Evolutionary conservation across 1,140 invertebrate species (phyloP).

Genomic region (Lepidotrigona ventralis): DNA sequence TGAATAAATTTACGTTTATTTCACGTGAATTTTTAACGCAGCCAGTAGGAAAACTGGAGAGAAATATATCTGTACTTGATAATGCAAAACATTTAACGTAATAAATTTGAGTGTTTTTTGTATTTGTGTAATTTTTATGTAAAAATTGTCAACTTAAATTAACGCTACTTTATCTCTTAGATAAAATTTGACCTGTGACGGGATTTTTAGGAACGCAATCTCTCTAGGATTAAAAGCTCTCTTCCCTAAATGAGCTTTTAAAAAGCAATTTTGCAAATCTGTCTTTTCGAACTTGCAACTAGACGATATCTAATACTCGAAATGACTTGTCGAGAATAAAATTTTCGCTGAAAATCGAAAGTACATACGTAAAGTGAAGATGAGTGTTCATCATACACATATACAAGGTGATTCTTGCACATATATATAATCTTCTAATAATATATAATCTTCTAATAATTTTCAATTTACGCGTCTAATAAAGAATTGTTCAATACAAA

Average conservation of each 20-base stretch:
- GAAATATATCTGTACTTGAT: background rate
- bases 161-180: background rate
- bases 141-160: background rate
- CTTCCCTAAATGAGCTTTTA: background rate
- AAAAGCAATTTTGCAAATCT: background rate
- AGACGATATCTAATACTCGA: background rate
- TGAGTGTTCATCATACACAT: too few species aligned
- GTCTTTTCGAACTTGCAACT: background rate
- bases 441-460: too few species aligned
- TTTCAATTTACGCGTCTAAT: too few species aligned
- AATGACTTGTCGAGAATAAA: too few species aligned
- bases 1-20: background rate
- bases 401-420: too few species aligned
- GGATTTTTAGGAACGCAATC: background rate
- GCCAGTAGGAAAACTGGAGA: background rate
- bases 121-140: background rate
- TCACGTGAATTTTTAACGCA: background rate
- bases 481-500: too few species aligned
- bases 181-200: background rate
- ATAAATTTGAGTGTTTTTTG: background rate
- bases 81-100: background rate
- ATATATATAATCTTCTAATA: too few species aligned
- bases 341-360: too few species aligned
- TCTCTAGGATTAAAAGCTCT: background rate
- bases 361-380: too few species aligned